phyloP scores from a whole-genome alignment of 1,140 invertebrate genomes.

The Drosophila leontia region DNA sequence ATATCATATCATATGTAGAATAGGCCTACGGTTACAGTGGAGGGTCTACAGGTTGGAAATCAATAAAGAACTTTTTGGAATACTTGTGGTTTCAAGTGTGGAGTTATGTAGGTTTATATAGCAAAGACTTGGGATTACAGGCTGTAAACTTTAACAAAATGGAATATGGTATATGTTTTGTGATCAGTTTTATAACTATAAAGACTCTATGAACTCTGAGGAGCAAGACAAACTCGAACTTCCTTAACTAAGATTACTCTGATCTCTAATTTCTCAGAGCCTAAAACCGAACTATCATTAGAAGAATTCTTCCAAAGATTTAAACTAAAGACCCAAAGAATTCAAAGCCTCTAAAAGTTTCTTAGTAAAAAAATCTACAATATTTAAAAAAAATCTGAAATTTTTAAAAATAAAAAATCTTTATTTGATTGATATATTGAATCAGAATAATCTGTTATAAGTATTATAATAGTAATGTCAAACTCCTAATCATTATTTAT shows the following conservation, averaged over 20 bases:
- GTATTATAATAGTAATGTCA: not conserved
- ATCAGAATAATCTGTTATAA: not conserved
- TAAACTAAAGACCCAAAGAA: not conserved
- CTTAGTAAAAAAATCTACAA: too few species aligned
- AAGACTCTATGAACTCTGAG: not conserved
- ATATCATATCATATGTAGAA: slow-evolving; percentile 26
- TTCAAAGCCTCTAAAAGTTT: not conserved
- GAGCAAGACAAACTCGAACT: not conserved
- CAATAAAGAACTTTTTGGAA: not conserved
- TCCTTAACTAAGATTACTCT: not conserved
- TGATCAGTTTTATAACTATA: not conserved
- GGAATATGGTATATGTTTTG: not conserved
- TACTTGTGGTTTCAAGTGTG: not conserved
- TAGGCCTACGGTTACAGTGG: slow-evolving; percentile 15
- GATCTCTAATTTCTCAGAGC: not conserved
- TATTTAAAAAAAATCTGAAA: not conserved
- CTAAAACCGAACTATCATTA: not conserved
- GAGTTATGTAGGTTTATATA: too few species aligned
- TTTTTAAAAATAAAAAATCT: not conserved
- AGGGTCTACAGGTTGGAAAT: not conserved
- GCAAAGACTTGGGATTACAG: not conserved
- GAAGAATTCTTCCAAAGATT: not conserved
- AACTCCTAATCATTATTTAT: not conserved
- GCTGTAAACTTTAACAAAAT: too few species aligned
- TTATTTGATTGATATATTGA: not conserved